Percentiles rank a stretch among this genome's conserved stretches.
phyloP scores from a whole-genome alignment of 30 jellyfish, hydroid and myxozoan species.

The Hydra vulgaris region DNA sequence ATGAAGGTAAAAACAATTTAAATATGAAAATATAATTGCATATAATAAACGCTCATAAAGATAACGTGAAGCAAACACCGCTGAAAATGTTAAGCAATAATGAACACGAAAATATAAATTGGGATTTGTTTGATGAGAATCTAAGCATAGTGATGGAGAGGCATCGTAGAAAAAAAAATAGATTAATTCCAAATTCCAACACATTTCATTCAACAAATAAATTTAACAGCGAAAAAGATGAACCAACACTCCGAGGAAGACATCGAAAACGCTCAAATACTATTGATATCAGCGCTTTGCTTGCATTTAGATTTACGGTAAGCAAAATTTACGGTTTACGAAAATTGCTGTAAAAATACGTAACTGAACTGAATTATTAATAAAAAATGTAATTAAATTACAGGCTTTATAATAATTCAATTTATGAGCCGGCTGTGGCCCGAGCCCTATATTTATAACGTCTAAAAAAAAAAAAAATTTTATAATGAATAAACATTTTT shows the following conservation, averaged over 20 bases:
- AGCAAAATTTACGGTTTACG: not conserved
- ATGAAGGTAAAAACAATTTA: not conserved
- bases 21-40: too few relatives aligned
- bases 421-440: too few relatives aligned
- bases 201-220: not conserved
- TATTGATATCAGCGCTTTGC: constrained; percentile 28
- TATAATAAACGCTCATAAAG: too few relatives aligned
- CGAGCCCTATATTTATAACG: too few relatives aligned
- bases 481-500: too few relatives aligned
- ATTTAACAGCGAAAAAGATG: not conserved
- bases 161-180: not conserved
- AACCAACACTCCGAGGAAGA: not conserved
- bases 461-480: too few relatives aligned
- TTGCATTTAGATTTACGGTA: constrained; percentile 28
- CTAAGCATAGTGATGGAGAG: not conserved
- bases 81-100: not conserved
- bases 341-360: too few relatives aligned
- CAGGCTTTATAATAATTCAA: too few relatives aligned
- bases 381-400: too few relatives aligned
- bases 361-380: too few relatives aligned
- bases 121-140: not conserved
- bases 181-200: not conserved
- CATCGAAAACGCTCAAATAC: constrained; percentile 35
- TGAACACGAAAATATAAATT: not conserved
- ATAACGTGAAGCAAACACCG: not conserved